Conservation (phyloP, 2,113 vertebrate species). For the Mus musculus region DNA sequence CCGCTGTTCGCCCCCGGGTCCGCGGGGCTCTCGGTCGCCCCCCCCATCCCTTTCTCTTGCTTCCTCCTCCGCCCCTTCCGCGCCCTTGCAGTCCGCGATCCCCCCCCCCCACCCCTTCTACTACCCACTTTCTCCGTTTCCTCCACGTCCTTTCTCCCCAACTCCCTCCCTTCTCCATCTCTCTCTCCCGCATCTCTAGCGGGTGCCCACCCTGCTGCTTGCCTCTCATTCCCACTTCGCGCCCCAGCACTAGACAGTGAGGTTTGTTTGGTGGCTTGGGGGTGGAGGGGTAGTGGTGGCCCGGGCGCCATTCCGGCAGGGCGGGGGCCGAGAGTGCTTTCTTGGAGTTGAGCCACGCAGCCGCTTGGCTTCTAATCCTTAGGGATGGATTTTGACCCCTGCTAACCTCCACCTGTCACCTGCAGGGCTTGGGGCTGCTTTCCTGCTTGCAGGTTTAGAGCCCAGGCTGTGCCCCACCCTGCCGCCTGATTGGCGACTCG, state of each 20-base stretch:
- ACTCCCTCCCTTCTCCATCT: neutral
- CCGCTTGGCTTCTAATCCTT: neutral
- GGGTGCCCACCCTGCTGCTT: neutral
- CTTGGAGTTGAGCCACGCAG: constrained; percentile 47
- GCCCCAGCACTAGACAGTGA: constrained; percentile 62
- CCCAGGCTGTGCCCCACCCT: constrained; percentile 62
- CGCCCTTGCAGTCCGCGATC: neutral
- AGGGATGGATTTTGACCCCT: constrained; percentile 55
- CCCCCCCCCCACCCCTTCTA: neutral
- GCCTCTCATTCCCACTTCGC: constrained; percentile 45
- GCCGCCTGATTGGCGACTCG: constrained; percentile 39
- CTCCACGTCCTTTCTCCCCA: neutral
- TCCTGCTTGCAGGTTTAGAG: neutral
- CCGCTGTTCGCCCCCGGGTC: constrained; percentile 24
- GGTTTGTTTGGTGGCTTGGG: constrained; percentile 26
- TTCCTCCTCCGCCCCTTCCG: neutral
- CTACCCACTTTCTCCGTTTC: constrained; percentile 12
- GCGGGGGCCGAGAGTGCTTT: constrained; percentile 51
- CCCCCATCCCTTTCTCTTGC: constrained; percentile 3
- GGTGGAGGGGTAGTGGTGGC: neutral
- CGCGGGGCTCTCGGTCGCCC: neutral
- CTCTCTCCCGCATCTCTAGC: neutral
- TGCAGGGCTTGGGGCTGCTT: constrained; percentile 40
- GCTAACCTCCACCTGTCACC: constrained; percentile 77
- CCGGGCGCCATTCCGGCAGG: constrained; percentile 68